Evolutionary conservation across 2,113 vertebrate genomes (phyloP).

Genomic region (Thalassoma bifasciatum): DNA sequence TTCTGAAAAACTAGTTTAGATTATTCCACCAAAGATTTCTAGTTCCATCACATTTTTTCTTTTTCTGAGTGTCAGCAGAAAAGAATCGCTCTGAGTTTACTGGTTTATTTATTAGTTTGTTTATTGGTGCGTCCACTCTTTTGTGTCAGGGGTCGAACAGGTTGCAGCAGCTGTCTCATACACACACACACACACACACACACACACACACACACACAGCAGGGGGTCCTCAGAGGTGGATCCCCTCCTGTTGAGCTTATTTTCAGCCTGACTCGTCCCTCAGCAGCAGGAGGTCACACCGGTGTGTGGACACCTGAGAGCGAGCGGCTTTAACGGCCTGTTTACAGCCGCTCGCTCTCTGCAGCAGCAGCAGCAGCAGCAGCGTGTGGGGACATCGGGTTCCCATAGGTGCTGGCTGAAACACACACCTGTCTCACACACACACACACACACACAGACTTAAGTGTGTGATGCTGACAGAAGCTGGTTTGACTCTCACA

Average conservation of each 20-base stretch:
- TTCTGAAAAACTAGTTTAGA: too few relatives aligned
- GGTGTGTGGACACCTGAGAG: constrained; percentile 55
- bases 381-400: constrained; percentile 38
- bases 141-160: constrained; percentile 29
- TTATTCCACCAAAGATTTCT: too few relatives aligned
- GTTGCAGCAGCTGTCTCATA: constrained; percentile 67
- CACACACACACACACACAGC: too few relatives aligned
- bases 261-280: constrained; percentile 33
- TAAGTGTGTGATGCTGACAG: too few relatives aligned
- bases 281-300: constrained; percentile 45
- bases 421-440: constrained; percentile 44
- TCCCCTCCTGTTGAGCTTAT: constrained; percentile 36
- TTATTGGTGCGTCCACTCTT: constrained; percentile 15
- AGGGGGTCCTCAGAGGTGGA: constrained; percentile 23
- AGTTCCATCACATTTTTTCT: not conserved
- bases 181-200: too few relatives aligned
- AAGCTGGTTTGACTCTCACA: constrained; percentile 12
- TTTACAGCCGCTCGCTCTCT: constrained; percentile 40
- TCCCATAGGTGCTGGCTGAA: constrained; percentile 41
- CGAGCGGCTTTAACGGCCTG: constrained; percentile 31
- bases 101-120: too few relatives aligned
- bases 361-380: too few relatives aligned
- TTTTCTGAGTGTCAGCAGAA: too few relatives aligned
- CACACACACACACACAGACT: too few relatives aligned
- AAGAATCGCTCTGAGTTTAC: too few relatives aligned